Conservation (phyloP, 2,888 invertebrate genomes). For the Dolichopus griseipennis region DNA sequence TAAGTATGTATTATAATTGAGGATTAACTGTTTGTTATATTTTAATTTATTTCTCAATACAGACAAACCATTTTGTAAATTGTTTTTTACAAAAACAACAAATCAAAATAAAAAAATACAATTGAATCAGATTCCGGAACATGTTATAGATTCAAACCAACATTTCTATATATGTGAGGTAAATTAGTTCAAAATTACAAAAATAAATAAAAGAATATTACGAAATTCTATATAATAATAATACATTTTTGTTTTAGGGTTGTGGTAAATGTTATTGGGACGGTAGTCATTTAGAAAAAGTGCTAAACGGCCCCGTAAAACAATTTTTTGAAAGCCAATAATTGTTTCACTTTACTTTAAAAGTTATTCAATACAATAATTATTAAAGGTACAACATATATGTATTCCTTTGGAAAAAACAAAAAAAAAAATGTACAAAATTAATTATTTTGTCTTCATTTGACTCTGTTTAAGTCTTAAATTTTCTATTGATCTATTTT, state of each 20-base stretch:
- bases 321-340: constrained; percentile 11
- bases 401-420: constrained; percentile 9
- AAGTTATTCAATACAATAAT: background rate
- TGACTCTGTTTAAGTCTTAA: too few relatives aligned
- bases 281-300: constrained; percentile 21
- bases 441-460: background rate
- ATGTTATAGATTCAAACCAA: constrained; percentile 27
- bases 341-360: background rate
- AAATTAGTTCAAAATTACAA: background rate
- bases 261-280: constrained; percentile 30
- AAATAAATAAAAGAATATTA: background rate
- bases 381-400: constrained; percentile 2
- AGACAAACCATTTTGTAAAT: constrained; percentile 18
- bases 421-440: background rate
- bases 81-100: constrained; percentile 15
- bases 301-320: constrained; percentile 17
- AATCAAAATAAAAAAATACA: constrained; percentile 18
- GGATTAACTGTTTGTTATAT: background rate
- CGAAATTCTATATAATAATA: background rate
- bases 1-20: constrained; percentile 12
- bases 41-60: background rate
- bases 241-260: constrained; percentile 31
- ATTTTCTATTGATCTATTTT: too few relatives aligned
- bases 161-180: constrained; percentile 23
- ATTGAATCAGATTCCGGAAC: constrained; percentile 37